Base-by-base conservation (phyloP, 1,140 invertebrate species). In the Ostrea edulis region DNA sequence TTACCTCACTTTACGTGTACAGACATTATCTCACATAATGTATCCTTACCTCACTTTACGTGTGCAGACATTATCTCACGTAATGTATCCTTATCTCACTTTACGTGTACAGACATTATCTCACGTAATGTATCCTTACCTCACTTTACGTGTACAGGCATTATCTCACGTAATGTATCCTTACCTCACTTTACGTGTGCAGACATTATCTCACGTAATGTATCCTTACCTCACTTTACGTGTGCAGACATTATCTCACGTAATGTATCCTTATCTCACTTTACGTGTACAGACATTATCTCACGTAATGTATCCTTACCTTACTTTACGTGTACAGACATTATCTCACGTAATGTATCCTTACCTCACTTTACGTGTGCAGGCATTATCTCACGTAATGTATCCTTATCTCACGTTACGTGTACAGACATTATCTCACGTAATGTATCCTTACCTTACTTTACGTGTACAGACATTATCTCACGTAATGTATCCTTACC, bases 1-100 rank as follows among this genome's bases (percentile, higher is more conserved):
- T 62, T 35, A 77, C 68, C 22, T 25, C 0, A 77, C 68, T 14
- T 11, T 14, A 17, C 68, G 68, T 77, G 68, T 44, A 77, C 68
- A 77, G 25, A 77, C 25, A 77, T 77, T 77, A 25, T 77, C 22
- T 14, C 68, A n/a, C n/a, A n/a, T n/a, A n/a, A n/a, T n/a, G n/a
- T n/a, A 62, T 14, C 7, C 17, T 62, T n/a, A 62, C 58, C 58
- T n/a, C 12, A 62, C 35, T 44, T 2, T 44, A 44, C 35, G 35
- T 44, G 35, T 44, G 5, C 35, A 44, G 35, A 62, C 0, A 14
- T 62, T 11, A 5, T 7, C 58, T 14, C n/a, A n/a, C n/a, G 12
- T 29, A 29, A 22, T 8, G n/a, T n/a, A 62, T 14, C 7, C 17
- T 62, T 35, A 77, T 25, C 22, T 25, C 0, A 77, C 68, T 14